Percentiles rank a stretch among this genome's conserved stretches.
These are phyloP conservation scores for Cynopterus brachyotis DNA, from an alignment of 2,113 vertebrate genomes.

Conservation along the genomic window DNA sequence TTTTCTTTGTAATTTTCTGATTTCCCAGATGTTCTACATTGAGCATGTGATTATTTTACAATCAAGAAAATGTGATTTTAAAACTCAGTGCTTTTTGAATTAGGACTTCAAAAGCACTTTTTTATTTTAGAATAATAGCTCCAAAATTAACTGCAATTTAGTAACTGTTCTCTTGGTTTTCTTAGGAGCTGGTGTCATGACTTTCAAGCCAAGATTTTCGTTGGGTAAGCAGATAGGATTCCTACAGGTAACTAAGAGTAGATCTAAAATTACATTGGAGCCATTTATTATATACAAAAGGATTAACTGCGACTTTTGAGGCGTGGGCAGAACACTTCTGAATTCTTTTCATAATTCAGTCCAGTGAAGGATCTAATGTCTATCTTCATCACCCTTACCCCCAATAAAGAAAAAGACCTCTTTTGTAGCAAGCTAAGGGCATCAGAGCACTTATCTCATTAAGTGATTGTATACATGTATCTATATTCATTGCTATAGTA, in stretches of 20 bases:
- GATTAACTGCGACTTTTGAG: neutral
- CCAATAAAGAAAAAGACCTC: neutral
- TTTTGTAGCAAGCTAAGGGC: neutral
- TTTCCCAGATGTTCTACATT: neutral
- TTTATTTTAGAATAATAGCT: neutral
- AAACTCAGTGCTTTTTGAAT: constrained; percentile 13
- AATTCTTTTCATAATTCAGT: constrained; percentile 6
- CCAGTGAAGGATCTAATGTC: neutral
- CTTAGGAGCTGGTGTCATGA: neutral
- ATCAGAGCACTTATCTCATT: neutral
- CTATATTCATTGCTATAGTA: neutral
- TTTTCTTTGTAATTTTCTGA: constrained; percentile 26
- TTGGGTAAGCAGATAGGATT: neutral
- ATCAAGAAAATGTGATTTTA: neutral
- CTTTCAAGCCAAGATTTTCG: neutral
- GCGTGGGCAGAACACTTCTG: neutral
- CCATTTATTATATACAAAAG: neutral
- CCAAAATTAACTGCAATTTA: constrained; percentile 40
- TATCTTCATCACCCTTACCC: neutral
- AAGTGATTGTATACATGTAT: neutral
- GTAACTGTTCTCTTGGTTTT: neutral
- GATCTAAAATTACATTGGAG: constrained; percentile 8
- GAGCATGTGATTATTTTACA: neutral
- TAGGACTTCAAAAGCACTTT: neutral
- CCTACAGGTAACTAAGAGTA: neutral